Conservation (phyloP, 2,797 vertebrate genomes). For the Acomys russatus region DNA sequence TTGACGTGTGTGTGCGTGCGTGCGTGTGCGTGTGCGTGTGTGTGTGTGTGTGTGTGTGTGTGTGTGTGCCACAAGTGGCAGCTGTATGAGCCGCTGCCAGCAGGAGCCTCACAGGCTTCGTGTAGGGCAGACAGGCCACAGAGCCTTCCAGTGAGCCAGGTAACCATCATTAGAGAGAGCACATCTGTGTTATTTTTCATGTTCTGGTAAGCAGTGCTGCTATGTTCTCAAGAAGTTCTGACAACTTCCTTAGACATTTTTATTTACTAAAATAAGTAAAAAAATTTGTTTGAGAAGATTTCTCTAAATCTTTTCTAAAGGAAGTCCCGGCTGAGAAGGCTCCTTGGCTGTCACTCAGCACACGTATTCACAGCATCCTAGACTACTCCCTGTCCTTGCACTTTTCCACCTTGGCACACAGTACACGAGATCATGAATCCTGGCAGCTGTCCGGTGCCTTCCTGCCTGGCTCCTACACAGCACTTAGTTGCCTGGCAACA, state of each 20-base stretch:
- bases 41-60: no score
- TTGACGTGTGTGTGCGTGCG: neutral
- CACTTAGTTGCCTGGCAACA: neutral
- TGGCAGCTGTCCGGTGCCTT: neutral
- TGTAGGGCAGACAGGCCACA: no score
- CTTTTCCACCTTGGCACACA: neutral
- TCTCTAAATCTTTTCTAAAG: slow-evolving; percentile 62
- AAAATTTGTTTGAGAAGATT: slow-evolving; percentile 43
- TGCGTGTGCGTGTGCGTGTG: no score
- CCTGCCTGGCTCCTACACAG: neutral
- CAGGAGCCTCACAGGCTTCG: neutral
- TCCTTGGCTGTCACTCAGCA: slow-evolving; percentile 72
- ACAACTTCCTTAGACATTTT: slow-evolving; percentile 19
- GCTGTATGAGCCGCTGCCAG: neutral
- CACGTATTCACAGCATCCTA: slow-evolving; percentile 74
- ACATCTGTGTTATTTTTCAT: neutral
- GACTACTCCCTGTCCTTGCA: slow-evolving; percentile 39
- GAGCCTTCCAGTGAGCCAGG: neutral
- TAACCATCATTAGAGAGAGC: neutral
- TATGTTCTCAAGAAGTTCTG: slow-evolving; percentile 9
- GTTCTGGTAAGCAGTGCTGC: neutral
- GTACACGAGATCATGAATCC: neutral
- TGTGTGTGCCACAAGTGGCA: neutral
- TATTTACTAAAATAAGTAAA: slow-evolving; percentile 51
- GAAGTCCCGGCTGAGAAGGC: slow-evolving; percentile 74